A percentile compares a stretch with the other conserved stretches of the same genome.
Conservation (phyloP, 2,888 invertebrate species). For the Andrena trimmerana region DNA sequence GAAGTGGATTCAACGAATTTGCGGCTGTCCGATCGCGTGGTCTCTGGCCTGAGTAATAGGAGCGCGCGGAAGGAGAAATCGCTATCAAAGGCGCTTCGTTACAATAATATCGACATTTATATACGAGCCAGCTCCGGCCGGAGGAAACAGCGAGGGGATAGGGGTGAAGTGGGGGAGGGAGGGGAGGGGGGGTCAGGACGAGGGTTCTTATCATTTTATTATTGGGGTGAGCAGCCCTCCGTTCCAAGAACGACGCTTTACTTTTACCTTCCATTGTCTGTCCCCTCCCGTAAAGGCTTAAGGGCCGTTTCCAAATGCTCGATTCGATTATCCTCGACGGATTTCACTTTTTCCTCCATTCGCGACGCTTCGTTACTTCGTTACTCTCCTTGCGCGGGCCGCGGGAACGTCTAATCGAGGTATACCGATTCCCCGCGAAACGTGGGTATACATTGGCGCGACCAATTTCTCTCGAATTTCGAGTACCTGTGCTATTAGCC, state of each 20-base stretch:
- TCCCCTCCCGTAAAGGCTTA: constrained; percentile 66
- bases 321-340: constrained; percentile 74
- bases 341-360: constrained; percentile 45
- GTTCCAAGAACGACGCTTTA: constrained; percentile 76
- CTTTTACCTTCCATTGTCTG: constrained; percentile 76
- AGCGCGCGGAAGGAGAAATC: constrained; percentile 70
- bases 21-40: constrained; percentile 58
- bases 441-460: not conserved
- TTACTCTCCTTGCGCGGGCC: constrained; percentile 2
- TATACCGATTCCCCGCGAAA: not conserved
- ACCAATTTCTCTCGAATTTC: constrained; percentile 1
- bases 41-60: constrained; percentile 33
- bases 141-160: constrained; percentile 59
- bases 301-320: constrained; percentile 75
- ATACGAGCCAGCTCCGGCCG: constrained; percentile 73
- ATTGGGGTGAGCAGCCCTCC: constrained; percentile 74
- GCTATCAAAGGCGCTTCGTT: constrained; percentile 79
- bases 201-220: constrained; percentile 80
- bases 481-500: not conserved
- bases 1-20: constrained; percentile 51
- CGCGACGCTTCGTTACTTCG: constrained; percentile 53
- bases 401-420: constrained; percentile 46
- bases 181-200: constrained; percentile 58
- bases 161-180: constrained; percentile 47
- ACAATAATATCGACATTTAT: constrained; percentile 84